These are phyloP conservation scores for Pseudorhombus dupliciocellatus DNA, from an alignment of 2,113 vertebrate genomes.

Conservation along the genomic window DNA sequence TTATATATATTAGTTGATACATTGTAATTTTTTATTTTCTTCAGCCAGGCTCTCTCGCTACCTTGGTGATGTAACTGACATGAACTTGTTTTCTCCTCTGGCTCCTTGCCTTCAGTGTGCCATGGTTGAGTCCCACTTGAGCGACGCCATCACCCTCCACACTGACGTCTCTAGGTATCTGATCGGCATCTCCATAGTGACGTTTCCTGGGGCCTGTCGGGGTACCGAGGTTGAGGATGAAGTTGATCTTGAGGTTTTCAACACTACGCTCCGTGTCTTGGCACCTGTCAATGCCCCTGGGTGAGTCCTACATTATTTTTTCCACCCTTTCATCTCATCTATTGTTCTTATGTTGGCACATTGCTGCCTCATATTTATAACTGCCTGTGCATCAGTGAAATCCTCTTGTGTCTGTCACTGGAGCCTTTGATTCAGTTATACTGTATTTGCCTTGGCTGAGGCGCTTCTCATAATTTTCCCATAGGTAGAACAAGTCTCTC, in stretches of 20 bases:
- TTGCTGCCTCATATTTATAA: not conserved
- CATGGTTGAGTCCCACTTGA: conserved; percentile 91
- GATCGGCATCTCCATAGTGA: conserved; percentile 89
- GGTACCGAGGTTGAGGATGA: conserved; percentile 91
- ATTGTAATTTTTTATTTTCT: no score
- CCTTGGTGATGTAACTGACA: not conserved
- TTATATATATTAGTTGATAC: no score
- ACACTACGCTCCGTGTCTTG: conserved; percentile 86
- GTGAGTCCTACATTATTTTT: conserved; percentile 73
- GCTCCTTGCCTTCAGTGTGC: conserved; percentile 81
- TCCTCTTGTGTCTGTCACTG: not conserved
- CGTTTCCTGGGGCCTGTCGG: conserved; percentile 84
- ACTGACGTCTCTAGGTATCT: conserved; percentile 87
- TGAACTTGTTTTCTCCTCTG: not conserved
- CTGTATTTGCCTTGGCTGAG: conserved; percentile 1
- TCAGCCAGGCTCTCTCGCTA: no score
- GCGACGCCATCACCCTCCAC: conserved; percentile 87
- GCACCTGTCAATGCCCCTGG: conserved; percentile 81
- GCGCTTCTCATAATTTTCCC: conserved; percentile 3
- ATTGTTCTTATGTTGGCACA: not conserved
- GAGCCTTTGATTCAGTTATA: conserved; percentile 23
- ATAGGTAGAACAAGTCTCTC: conserved; percentile 2
- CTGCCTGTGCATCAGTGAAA: conserved; percentile 12
- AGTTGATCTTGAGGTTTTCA: conserved; percentile 90
- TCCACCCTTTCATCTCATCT: not conserved